Base-by-base conservation (phyloP, 2,113 vertebrate species). In the Phylloscopus trochiloides region DNA sequence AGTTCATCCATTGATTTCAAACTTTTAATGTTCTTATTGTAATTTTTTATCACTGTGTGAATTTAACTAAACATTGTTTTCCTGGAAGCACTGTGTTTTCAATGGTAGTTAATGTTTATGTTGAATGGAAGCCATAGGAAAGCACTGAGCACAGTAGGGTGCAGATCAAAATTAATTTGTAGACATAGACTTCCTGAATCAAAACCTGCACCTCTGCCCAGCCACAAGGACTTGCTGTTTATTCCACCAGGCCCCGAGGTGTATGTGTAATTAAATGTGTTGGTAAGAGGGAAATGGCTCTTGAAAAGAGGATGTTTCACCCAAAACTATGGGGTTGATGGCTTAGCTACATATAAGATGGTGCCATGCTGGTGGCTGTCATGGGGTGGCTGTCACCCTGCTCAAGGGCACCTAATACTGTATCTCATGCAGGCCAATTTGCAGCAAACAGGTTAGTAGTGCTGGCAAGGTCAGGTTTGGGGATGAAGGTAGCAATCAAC, bases 51-150 rank as follows among this genome's bases (percentile, higher is more conserved):
- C 71, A 28, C 43, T 86, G n/a, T 59, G 84, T 88, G 58, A 85
- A 65, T 86, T 88, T 82, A 79, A 61, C 36, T 86, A 73, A 94
- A 80, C 67, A 36, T 4, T n/a, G 32, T 73, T 90, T 90, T 93
- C 81, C 92, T 94, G 92, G 76, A 91, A 92, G 36, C 32, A 6
- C 17, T 42, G 24, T 17, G 34, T 73, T 88, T 87, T 76, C 62
- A 73, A 6, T 65, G 42, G 42, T 45, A 70, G 42, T 58, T 59
- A 66, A 25, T 85, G 92, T 93, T 94, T 88, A 50, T 62, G 45
- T 76, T 90, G 90, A 90, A 73, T 29, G 47, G 75, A 62, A 87
- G 79, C 71, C 51, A 22, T 73, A 76, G 51, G 67, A 94, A 86
- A 76, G 50, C 38, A 54, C 34, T 26, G 42, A 80, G 55, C 47